A percentile compares a stretch with the other conserved stretches of the same genome.
phyloP scores from a whole-genome alignment of 2,797 vertebrate genomes.

The Hylomyscus alleni region DNA sequence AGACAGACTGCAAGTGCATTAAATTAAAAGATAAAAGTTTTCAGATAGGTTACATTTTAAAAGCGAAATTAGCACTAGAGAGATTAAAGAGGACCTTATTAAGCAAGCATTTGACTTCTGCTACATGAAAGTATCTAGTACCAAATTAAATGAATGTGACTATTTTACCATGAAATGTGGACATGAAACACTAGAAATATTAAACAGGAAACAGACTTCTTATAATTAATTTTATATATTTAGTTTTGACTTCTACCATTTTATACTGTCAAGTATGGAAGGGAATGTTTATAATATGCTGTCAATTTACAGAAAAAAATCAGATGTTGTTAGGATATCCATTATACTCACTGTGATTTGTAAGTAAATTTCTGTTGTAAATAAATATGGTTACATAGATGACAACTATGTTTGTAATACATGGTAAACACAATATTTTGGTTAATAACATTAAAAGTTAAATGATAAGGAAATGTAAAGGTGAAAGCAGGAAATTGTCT shows the following conservation, averaged over 20 bases:
- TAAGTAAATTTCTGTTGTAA: neutral
- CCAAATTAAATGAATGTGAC: conserved; percentile 49
- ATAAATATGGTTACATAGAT: neutral
- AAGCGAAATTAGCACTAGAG: conserved; percentile 42
- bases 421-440: neutral
- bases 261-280: neutral
- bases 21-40: conserved; percentile 77
- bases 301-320: neutral
- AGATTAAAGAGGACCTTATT: conserved; percentile 64
- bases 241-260: conserved; percentile 31
- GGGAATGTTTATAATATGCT: neutral
- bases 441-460: neutral
- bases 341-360: neutral
- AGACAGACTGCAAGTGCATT: conserved; percentile 74
- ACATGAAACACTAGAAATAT: neutral
- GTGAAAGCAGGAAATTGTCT: neutral
- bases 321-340: neutral
- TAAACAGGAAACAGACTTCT: neutral
- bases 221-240: neutral
- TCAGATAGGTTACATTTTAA: conserved; percentile 70
- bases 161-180: neutral
- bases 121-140: conserved; percentile 1
- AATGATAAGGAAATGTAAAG: neutral
- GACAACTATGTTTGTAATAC: neutral
- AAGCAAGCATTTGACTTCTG: conserved; percentile 62